Evolutionary conservation across 2,113 vertebrate species (phyloP).

Genomic region (Oreochromis niloticus): DNA sequence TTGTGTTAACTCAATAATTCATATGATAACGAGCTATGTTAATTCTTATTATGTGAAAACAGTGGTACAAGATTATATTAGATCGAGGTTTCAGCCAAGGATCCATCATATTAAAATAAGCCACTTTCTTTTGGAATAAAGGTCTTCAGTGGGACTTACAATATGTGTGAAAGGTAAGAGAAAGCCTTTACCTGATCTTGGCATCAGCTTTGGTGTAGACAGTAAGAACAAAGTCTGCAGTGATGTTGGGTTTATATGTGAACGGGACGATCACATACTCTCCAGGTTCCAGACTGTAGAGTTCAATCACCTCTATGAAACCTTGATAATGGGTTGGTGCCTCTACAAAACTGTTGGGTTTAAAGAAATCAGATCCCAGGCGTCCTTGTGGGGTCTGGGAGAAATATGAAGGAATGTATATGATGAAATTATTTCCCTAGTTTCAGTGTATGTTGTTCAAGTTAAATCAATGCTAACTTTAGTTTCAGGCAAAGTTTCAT

Average conservation of each 20-base stretch:
- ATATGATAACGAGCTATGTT: too few species aligned
- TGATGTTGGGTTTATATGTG: too few species aligned
- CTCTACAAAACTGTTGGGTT: background rate
- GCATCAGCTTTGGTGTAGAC: too few species aligned
- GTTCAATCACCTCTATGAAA: conserved; percentile 5
- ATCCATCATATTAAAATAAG: background rate
- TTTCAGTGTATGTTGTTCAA: background rate
- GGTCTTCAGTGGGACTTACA: background rate
- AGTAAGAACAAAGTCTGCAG: too few species aligned
- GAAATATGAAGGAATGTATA: background rate
- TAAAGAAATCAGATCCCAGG: background rate
- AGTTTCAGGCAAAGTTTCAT: background rate
- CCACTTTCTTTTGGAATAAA: background rate
- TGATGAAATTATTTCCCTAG: background rate
- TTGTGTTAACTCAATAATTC: too few species aligned
- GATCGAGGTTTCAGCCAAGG: background rate
- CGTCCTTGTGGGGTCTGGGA: background rate
- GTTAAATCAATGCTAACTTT: background rate
- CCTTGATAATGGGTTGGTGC: fast-evolving
- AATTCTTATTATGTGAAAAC: too few species aligned
- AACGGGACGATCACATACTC: conserved; percentile 40
- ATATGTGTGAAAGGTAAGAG: background rate
- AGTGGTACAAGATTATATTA: background rate
- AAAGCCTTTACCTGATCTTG: background rate
- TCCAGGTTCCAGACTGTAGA: conserved; percentile 23